Conservation (phyloP, 2,888 invertebrate genomes). For the Heliothis peltigera region DNA sequence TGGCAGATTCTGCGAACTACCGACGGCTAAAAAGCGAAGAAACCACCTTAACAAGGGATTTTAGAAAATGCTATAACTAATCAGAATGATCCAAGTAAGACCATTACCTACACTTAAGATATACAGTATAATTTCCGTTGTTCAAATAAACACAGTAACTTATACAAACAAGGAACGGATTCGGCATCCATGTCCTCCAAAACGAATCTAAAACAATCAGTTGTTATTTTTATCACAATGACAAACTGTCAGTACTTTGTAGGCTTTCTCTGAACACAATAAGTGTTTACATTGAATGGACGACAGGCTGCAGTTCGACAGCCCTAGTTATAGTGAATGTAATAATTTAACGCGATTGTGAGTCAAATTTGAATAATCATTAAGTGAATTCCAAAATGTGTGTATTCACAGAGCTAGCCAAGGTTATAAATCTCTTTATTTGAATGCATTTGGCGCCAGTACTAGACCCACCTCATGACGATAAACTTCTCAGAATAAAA, state of each 20-base stretch:
- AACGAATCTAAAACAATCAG: conserved; percentile 15
- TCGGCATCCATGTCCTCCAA: neutral
- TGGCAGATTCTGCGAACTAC: conserved; percentile 3
- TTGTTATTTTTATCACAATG: conserved; percentile 1
- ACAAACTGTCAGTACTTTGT: neutral
- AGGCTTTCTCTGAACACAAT: neutral
- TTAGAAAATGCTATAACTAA: no score
- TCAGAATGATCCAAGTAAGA: no score
- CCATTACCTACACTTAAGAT: no score
- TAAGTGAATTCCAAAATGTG: conserved; percentile 22
- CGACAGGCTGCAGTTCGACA: conserved; percentile 6
- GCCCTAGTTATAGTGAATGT: conserved; percentile 40
- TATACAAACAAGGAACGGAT: conserved; percentile 1
- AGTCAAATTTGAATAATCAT: conserved; percentile 29
- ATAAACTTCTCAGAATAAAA: neutral
- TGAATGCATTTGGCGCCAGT: no score
- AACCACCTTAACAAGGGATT: no score
- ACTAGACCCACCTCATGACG: no score
- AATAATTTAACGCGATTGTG: conserved; percentile 31
- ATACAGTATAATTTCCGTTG: neutral
- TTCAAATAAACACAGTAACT: conserved; percentile 4
- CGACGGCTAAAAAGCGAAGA: no score
- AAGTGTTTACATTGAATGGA: neutral
- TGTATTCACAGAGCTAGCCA: conserved; percentile 8
- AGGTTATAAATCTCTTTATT: conserved; percentile 24